Evolutionary conservation across 2,888 invertebrate species (phyloP), one percentile per base, ranked within the genome.

Genomic region (Pseudococcus jackbeardsleyi): DNA sequence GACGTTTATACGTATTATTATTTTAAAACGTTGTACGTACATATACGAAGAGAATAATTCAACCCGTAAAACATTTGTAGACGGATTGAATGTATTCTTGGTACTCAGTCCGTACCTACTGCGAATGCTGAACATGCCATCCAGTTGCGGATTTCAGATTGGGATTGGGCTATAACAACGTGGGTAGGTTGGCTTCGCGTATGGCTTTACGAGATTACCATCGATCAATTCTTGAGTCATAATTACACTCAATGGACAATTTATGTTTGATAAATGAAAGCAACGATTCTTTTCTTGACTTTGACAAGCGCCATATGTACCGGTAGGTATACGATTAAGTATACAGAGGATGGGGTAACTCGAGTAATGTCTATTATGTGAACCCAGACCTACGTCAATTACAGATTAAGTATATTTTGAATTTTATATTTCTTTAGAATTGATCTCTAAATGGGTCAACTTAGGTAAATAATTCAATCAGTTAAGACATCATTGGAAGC

Each of bases 151-250:
- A 42, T 79, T 42, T 42, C 79, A 79, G 26, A 33, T 33, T 33
- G 26, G 26, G 42, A 79, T 79, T 79, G 79, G 79, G 79, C 42
- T 42, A 79, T 59, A 59, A 33, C 26, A 59, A 33, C 26, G 26
- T 72, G 68, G 11, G 33, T 72, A 72, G 1, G 33, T 72, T 8
- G 59, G 9, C 11, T 72, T 15, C 11, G 26, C 33, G n/a, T 17
- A 39, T 39, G 11, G 6, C 0, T 39, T 39, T 11, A 79, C 42
- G 42, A 79, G 79, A 79, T 79, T 79, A 79, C 42, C 39, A 79
- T 79, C 79, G 42, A 79, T 79, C 79, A 79, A 79, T 79, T 79
- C 26, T 79, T 79, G 79, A 79, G 79, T 79, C 79, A 79, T 79
- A 79, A 79, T 79, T 79, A 79, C 42, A 42, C 79, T 42, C 42